These are phyloP conservation scores for Arothron firmamentum DNA, from an alignment of 2,113 vertebrate species.

Conservation along the genomic window DNA sequence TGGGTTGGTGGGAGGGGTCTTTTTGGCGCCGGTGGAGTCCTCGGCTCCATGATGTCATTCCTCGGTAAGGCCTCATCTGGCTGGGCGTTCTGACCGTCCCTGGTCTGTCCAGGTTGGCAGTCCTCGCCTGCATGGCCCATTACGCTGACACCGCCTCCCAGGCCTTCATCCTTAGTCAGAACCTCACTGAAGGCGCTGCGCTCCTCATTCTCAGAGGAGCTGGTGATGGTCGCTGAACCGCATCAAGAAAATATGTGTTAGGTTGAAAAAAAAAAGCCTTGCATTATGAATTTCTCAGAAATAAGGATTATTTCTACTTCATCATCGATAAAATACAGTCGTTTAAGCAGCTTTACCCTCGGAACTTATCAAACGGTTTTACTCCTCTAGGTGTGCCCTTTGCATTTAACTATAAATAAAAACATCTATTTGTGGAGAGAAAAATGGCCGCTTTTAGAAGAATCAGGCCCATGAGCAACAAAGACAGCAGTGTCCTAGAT, in stretches of 20 bases:
- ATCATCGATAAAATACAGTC: background rate
- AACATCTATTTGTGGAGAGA: conserved; percentile 65
- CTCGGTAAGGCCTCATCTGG: conserved; percentile 51
- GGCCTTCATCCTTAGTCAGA: conserved; percentile 84
- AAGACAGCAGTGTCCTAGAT: conserved; percentile 77
- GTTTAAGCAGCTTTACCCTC: conserved; percentile 1
- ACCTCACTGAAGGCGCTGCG: conserved; percentile 89
- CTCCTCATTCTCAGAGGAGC: conserved; percentile 97
- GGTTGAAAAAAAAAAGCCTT: background rate
- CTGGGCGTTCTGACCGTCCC: conserved; percentile 68
- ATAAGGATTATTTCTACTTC: background rate
- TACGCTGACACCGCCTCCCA: conserved; percentile 55
- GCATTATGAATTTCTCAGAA: too few species aligned
- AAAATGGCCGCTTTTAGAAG: conserved; percentile 74
- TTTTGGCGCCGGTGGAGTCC: conserved; percentile 66
- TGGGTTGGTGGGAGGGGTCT: conserved; percentile 74
- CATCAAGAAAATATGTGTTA: conserved; percentile 20
- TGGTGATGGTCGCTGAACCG: conserved; percentile 88
- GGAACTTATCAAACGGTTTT: conserved; percentile 20
- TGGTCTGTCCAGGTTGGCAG: conserved; percentile 77
- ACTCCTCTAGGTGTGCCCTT: conserved; percentile 32
- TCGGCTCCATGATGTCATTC: conserved; percentile 50
- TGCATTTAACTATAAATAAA: conserved; percentile 68
- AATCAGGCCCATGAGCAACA: conserved; percentile 72
- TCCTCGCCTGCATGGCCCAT: conserved; percentile 71